Evolutionary conservation across 2,113 vertebrate genomes (phyloP).

Genomic region (Gobiocypris rarus): DNA sequence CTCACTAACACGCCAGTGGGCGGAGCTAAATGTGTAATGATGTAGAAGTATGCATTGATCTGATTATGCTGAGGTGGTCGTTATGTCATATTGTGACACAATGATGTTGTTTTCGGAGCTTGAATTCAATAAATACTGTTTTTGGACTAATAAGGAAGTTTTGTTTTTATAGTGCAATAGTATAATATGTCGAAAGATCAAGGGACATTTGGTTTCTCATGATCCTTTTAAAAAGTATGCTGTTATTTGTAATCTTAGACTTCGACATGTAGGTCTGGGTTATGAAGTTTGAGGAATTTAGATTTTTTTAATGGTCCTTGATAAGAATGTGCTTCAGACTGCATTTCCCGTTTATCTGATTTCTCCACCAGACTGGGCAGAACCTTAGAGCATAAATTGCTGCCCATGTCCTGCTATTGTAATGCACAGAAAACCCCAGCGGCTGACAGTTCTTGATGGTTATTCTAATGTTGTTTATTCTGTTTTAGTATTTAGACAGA

Average conservation of each 20-base stretch:
- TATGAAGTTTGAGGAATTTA: background rate
- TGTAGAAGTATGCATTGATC: too few relatives aligned
- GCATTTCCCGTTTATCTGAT: constrained; percentile 9
- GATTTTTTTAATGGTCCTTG: background rate
- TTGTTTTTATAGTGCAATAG: too few relatives aligned
- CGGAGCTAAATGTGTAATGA: too few relatives aligned
- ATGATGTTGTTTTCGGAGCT: too few relatives aligned
- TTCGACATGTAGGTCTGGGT: background rate
- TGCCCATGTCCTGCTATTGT: background rate
- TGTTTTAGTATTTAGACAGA: background rate
- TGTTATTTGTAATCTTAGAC: background rate
- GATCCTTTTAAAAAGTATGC: background rate
- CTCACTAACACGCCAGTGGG: too few relatives aligned
- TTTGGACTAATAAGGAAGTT: too few relatives aligned
- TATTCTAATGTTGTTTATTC: background rate
- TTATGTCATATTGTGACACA: too few relatives aligned
- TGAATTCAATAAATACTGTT: too few relatives aligned
- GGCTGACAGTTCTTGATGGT: background rate
- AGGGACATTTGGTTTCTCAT: too few relatives aligned
- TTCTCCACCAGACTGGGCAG: background rate
- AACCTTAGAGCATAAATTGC: background rate
- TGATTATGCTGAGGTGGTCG: too few relatives aligned
- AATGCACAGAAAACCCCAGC: background rate
- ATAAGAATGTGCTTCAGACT: background rate
- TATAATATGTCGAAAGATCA: too few relatives aligned